Percentiles rank a stretch among this genome's conserved stretches.
Conservation (phyloP, 2,113 vertebrate genomes). For the Gallinago paraguaiae region DNA sequence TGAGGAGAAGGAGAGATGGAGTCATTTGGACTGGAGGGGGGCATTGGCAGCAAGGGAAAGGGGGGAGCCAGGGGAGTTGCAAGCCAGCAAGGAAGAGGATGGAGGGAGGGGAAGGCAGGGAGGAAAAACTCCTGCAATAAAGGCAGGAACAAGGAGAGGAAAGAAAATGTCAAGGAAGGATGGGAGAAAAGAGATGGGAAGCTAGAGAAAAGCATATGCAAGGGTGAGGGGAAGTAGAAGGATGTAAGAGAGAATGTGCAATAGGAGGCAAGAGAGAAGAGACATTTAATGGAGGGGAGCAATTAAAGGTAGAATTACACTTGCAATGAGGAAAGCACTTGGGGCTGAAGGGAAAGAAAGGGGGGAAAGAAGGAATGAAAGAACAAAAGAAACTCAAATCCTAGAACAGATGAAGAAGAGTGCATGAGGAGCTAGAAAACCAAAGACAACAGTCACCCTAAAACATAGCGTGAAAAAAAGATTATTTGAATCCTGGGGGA, state of each 20-base stretch:
- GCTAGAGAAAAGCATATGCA: fast-evolving
- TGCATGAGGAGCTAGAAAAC: not conserved
- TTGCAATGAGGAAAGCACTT: not conserved
- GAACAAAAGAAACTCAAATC: not conserved
- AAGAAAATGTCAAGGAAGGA: not conserved
- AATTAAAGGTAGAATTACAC: not conserved
- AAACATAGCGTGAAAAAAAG: not conserved
- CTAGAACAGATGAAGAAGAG: not conserved
- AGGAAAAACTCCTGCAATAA: not conserved
- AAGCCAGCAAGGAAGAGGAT: not conserved
- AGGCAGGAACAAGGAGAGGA: not conserved
- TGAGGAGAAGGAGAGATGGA: not conserved
- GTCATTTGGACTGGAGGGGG: not conserved
- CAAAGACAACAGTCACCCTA: not conserved
- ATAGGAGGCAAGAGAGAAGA: not conserved
- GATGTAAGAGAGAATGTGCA: not conserved
- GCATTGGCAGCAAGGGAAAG: not conserved
- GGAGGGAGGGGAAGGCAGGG: not conserved
- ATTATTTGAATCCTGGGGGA: not conserved
- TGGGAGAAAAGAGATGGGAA: not conserved
- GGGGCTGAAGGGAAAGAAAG: not conserved
- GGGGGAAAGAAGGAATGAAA: not conserved
- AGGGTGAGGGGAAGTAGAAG: not conserved
- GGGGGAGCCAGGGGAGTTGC: not conserved
- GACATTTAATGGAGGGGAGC: not conserved